Base-by-base conservation (phyloP, 2,113 vertebrate species). In the Amblyornis subalaris region DNA sequence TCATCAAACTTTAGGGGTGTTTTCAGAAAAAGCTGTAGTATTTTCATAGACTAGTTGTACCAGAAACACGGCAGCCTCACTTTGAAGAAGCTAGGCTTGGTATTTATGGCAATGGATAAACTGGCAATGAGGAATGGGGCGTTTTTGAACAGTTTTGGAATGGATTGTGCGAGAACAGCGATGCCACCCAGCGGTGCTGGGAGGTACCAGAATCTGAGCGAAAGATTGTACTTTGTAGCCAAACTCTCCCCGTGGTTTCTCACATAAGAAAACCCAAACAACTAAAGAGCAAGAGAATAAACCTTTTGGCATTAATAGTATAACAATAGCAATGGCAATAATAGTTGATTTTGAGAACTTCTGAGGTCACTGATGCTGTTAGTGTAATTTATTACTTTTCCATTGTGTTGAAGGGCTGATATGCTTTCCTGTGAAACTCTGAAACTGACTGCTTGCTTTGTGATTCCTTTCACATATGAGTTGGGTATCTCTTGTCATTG, bases 171-270 rank as follows among this genome's bases (percentile, higher is more conserved):
- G 8, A 26, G 6, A 75, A 5, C 54, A 61, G 54, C 9, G 3
- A 4, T 76, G 91, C 58, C 91, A 88, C 40, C 89, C 25, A 15
- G 23, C 1, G 60, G 69, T 33, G 51, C 33, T 7, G 5, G 9
- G 23, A 12, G 47, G 33, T 71, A 72, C 3, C 24, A 4, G 9
- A 21, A 7, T 20, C n/a, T 15, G 29, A 50, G 54, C 33, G 26
- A 28, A 36, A 21, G 33, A 14, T 2, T 7, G 4, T 21, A 2
- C n/a, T 62, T 58, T 0, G 0, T 28, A 17, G 20, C 26, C 25
- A 3, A 12, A 29, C 7, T 12, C 1, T 23, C 62, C 8, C 29
- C 24, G 57, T 28, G 3, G 7, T 61, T 77, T 61, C 31, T 81
- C 38, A 16, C 25, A 44, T 74, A 33, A 48, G 42, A 42, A 42